phyloP scores from a whole-genome alignment of 2,888 invertebrate genomes.

The Tetropium fuscum region DNA sequence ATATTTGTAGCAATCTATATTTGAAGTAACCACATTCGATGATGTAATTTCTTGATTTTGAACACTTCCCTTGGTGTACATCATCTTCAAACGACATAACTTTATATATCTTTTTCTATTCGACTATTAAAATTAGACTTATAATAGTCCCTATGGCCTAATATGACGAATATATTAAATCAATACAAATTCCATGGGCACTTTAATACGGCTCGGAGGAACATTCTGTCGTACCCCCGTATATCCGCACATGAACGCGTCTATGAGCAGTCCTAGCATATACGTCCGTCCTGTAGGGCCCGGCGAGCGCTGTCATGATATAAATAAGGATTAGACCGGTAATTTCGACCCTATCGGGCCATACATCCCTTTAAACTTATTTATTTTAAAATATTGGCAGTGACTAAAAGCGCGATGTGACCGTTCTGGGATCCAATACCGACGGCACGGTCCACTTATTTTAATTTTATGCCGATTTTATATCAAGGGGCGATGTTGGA shows the following conservation, averaged over 20 bases:
- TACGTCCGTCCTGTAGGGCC: slow-evolving; percentile 15
- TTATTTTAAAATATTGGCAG: slow-evolving; percentile 68
- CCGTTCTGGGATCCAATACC: slow-evolving; percentile 49
- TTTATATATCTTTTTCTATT: too few relatives aligned
- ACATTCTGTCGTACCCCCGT: too few relatives aligned
- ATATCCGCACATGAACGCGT: background rate
- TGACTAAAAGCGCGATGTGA: slow-evolving; percentile 56
- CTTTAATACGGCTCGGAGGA: too few relatives aligned
- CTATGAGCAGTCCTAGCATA: background rate
- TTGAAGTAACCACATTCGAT: too few relatives aligned
- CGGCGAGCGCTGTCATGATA: slow-evolving; percentile 41
- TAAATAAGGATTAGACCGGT: slow-evolving; percentile 67
- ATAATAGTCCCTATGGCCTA: too few relatives aligned
- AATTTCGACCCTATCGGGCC: slow-evolving; percentile 64
- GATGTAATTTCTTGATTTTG: too few relatives aligned
- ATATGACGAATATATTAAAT: too few relatives aligned
- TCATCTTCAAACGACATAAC: too few relatives aligned
- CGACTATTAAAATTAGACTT: too few relatives aligned
- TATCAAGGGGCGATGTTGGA: slow-evolving; percentile 52
- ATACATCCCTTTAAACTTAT: slow-evolving; percentile 67
- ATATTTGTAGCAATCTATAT: too few relatives aligned
- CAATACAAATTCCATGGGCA: too few relatives aligned
- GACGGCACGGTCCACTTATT: slow-evolving; percentile 67
- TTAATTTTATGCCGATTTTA: slow-evolving; percentile 65
- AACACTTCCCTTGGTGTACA: too few relatives aligned